Evolutionary conservation across 2,888 invertebrate genomes (phyloP), one percentile per base, ranked within the genome.

Genomic region (Macrosiphum euphorbiae): DNA sequence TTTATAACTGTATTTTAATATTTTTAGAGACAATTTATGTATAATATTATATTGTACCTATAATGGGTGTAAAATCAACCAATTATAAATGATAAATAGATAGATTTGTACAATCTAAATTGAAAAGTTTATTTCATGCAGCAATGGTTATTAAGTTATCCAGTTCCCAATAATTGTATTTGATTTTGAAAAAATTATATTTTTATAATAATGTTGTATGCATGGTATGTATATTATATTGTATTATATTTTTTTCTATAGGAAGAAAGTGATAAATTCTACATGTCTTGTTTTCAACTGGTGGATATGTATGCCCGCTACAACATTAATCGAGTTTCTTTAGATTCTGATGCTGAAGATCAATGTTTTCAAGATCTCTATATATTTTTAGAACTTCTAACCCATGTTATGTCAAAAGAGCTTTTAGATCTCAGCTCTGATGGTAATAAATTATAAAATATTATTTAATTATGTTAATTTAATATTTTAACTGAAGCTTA

Each of bases 381-480:
- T 92, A 96, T 98, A 10, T 96, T 98, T 24, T 97, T 98, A 97
- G 97, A 98, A 95, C 96, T 98, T 94, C 96, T 98, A 41, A 96
- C 96, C 5, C 96, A 97, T 95, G 95, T 97, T 84, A 95, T 97
- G 94, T 96, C 96, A 58, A 97, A 97, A 95, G 96, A 97, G 95
- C 96, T 97, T 95, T 96, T 96, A 90, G 96, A 96, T 95, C 96
- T 96, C 94, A 96, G 96, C 88, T 95, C 95, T n/a, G 95, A 95
- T 92, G 94, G 94, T 94, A 84, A 89, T 35, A 2, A 44, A 88
- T 41, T 50, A n/a, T 16, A 94, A 55, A 58, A 91, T 20, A 89
- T 55, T 67, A 26, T 90, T 84, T 35, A 20, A 41, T 61, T 87
- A 26, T 35, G 16, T 67, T 67, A 67, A 35, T 92, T 28, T 26